Percentiles rank a stretch among this genome's conserved stretches.
These are phyloP conservation scores for Alosa sapidissima DNA, from an alignment of 2,797 vertebrate species.

Conservation along the genomic window DNA sequence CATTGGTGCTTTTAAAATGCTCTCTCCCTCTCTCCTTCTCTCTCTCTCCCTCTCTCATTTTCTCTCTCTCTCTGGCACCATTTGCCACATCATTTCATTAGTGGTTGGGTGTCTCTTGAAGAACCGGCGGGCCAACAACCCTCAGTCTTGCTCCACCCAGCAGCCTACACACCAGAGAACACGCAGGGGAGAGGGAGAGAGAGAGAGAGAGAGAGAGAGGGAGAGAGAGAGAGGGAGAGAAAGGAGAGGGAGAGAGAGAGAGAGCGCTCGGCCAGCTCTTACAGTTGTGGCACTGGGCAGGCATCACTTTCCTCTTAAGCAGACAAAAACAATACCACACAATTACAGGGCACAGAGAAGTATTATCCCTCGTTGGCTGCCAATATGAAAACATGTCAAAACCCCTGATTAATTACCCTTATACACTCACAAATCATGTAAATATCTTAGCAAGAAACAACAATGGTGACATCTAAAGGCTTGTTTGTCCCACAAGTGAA, in stretches of 20 bases:
- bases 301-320: background rate
- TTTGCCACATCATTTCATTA: slow-evolving; percentile 8
- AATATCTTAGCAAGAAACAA: background rate
- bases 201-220: background rate
- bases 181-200: background rate
- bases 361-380: background rate
- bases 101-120: slow-evolving; percentile 16
- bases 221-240: background rate
- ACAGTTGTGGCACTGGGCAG: background rate
- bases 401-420: background rate
- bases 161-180: background rate
- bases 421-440: background rate
- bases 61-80: slow-evolving; percentile 40
- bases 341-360: background rate
- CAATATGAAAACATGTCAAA: background rate
- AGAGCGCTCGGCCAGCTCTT: background rate
- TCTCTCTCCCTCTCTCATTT: background rate
- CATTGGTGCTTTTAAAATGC: background rate
- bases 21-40: slow-evolving; percentile 31
- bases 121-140: background rate
- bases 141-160: background rate
- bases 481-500: background rate
- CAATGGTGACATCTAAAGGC: background rate
- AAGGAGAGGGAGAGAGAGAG: background rate
- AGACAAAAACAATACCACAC: background rate